Percentiles rank a stretch among this genome's conserved stretches.
These are phyloP conservation scores for Sphaerophoria taeniata DNA, from an alignment of 2,888 invertebrate species.

Conservation along the genomic window DNA sequence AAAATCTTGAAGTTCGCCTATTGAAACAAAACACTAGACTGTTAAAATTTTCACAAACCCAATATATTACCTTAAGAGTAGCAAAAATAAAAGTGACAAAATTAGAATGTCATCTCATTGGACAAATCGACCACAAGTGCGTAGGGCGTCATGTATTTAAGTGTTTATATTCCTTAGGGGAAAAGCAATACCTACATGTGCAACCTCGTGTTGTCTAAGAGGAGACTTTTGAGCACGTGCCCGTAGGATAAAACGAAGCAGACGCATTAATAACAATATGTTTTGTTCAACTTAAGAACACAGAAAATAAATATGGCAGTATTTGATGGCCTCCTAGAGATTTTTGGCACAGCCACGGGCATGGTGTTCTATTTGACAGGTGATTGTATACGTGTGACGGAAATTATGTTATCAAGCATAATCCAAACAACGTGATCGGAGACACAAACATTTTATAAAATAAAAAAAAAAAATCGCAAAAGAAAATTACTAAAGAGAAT, in stretches of 20 bases:
- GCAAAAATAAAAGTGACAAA: not conserved
- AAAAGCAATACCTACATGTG: not conserved
- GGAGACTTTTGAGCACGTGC: conserved; percentile 48
- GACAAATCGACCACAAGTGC: conserved; percentile 65
- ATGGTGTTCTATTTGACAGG: conserved; percentile 59
- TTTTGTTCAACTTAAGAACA: conserved; percentile 40
- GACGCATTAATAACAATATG: conserved; percentile 58
- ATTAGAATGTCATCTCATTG: conserved; percentile 36
- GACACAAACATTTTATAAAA: not conserved
- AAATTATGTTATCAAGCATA: conserved; percentile 49
- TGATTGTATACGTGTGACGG: conserved; percentile 53
- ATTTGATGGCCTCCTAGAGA: conserved; percentile 28
- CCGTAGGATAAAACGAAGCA: conserved; percentile 34
- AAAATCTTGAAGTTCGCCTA: no score
- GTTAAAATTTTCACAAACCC: not conserved
- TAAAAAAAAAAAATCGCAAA: not conserved
- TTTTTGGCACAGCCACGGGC: conserved; percentile 51
- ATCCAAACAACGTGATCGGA: not conserved
- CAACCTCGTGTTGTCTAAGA: not conserved
- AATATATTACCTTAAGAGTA: not conserved
- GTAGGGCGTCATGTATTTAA: conserved; percentile 42
- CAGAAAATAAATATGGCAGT: not conserved
- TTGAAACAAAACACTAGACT: not conserved
- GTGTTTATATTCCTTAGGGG: conserved; percentile 19
- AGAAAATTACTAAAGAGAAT: not conserved